Evolutionary conservation across 30 jellyfish, hydroid and myxozoan genomes (phyloP).

Genomic region (Chrysaora quinquecirrha): DNA sequence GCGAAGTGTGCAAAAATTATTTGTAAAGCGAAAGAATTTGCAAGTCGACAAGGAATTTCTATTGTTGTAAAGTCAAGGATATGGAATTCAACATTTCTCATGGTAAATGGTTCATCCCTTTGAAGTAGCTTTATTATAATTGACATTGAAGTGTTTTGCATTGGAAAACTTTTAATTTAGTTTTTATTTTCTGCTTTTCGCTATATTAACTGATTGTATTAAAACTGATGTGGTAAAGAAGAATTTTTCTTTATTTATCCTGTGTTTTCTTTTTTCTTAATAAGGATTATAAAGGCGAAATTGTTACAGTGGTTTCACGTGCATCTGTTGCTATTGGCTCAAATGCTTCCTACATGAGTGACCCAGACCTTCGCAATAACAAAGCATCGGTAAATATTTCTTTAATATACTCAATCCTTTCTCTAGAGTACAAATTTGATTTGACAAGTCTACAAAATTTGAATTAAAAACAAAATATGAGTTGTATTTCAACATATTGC

Average conservation of each 20-base stretch:
- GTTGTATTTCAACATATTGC: too few species aligned
- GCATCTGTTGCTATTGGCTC: conserved; percentile 80
- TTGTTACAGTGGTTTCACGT: conserved; percentile 73
- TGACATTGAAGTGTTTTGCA: too few species aligned
- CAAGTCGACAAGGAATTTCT: conserved; percentile 22
- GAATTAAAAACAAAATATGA: too few species aligned
- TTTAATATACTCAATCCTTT: too few species aligned
- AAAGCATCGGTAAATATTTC: conserved; percentile 71
- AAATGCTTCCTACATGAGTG: conserved; percentile 84
- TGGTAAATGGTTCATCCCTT: too few species aligned
- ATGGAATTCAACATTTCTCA: conserved; percentile 83
- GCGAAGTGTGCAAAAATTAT: conserved; percentile 78
- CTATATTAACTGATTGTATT: too few species aligned
- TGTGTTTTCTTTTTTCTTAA: not conserved
- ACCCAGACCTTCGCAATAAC: conserved; percentile 68
- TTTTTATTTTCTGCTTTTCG: too few species aligned
- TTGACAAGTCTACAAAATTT: too few species aligned
- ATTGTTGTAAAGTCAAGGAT: conserved; percentile 61
- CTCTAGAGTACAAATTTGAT: too few species aligned
- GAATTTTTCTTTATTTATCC: too few species aligned
- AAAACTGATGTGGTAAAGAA: too few species aligned
- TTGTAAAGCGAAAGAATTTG: conserved; percentile 57
- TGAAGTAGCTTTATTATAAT: too few species aligned
- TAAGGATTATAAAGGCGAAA: conserved; percentile 88
- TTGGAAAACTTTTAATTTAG: not conserved